Conservation (phyloP, 2,888 invertebrate genomes). For the Pachliopta kotzebuea region DNA sequence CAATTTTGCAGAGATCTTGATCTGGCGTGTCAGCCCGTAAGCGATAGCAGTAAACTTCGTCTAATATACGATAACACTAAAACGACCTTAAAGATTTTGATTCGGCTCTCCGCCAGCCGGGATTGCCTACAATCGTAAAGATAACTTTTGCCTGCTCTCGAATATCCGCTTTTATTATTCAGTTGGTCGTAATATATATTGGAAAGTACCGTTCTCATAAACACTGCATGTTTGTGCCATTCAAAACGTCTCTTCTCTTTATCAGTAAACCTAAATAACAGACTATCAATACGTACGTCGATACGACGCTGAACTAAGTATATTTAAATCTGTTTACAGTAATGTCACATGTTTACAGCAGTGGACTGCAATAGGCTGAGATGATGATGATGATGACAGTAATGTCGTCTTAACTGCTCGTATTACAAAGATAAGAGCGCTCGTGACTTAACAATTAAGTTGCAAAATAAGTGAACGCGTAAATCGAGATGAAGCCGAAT, state of each 20-base stretch:
- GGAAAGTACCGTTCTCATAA: slow-evolving; percentile 1
- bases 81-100: slow-evolving; percentile 2
- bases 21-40: background rate
- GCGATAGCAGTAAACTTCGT: slow-evolving; percentile 4
- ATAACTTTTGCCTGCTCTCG: slow-evolving; percentile 2
- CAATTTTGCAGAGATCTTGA: slow-evolving; percentile 7
- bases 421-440: slow-evolving; percentile 17
- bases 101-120: background rate
- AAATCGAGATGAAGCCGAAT: slow-evolving; percentile 36
- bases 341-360: too few species aligned
- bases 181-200: slow-evolving; percentile 8
- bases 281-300: slow-evolving; percentile 14
- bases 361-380: too few species aligned
- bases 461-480: slow-evolving; percentile 41
- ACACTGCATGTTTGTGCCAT: slow-evolving; percentile 6
- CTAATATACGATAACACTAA: slow-evolving; percentile 9
- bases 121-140: slow-evolving; percentile 8
- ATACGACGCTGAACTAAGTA: slow-evolving; percentile 3
- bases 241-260: slow-evolving; percentile 2
- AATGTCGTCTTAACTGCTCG: slow-evolving; percentile 1
- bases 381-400: too few species aligned
- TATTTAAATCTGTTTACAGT: slow-evolving; percentile 6
- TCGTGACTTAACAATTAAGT: slow-evolving; percentile 28
- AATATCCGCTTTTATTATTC: slow-evolving; percentile 14
- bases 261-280: slow-evolving; percentile 8